Evolutionary conservation across 2,888 invertebrate species (phyloP).

Genomic region (Philopedon plagiatum): DNA sequence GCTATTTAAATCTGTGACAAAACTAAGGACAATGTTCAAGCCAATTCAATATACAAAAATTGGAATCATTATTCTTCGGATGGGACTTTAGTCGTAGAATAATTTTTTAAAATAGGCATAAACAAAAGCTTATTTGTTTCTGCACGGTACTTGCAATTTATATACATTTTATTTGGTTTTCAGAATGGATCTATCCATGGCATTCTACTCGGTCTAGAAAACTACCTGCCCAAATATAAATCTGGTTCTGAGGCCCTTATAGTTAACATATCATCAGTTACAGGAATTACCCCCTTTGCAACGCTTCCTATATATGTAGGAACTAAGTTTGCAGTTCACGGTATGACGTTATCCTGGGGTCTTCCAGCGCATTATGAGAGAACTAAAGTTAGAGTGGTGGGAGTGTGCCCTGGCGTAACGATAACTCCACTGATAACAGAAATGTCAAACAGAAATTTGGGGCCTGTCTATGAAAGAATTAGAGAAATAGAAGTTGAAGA

Average conservation of each 20-base stretch:
- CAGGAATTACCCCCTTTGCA: conserved; percentile 43
- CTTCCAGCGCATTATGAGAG: conserved; percentile 56
- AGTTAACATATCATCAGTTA: conserved; percentile 53
- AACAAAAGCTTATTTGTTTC: too few relatives aligned
- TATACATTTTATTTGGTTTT: conserved; percentile 56
- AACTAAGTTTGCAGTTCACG: conserved; percentile 54
- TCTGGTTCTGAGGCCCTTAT: conserved; percentile 54
- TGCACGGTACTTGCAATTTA: too few relatives aligned
- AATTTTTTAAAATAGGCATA: too few relatives aligned
- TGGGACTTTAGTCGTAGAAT: too few relatives aligned
- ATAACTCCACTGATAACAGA: conserved; percentile 60
- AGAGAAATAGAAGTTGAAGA: background rate
- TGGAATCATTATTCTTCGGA: too few relatives aligned
- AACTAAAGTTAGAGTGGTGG: conserved; percentile 69
- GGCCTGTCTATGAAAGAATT: conserved; percentile 23
- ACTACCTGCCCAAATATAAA: conserved; percentile 54
- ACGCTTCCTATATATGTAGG: conserved; percentile 52
- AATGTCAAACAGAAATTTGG: conserved; percentile 5
- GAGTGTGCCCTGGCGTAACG: conserved; percentile 71
- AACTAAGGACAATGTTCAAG: too few relatives aligned
- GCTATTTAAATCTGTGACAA: too few relatives aligned
- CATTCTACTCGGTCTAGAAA: conserved; percentile 53
- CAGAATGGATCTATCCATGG: conserved; percentile 56
- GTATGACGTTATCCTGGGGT: conserved; percentile 54
- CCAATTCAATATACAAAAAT: too few relatives aligned